These are phyloP conservation scores for Coranthus polyacanthus DNA, from an alignment of 2,797 vertebrate genomes.

Conservation along the genomic window DNA sequence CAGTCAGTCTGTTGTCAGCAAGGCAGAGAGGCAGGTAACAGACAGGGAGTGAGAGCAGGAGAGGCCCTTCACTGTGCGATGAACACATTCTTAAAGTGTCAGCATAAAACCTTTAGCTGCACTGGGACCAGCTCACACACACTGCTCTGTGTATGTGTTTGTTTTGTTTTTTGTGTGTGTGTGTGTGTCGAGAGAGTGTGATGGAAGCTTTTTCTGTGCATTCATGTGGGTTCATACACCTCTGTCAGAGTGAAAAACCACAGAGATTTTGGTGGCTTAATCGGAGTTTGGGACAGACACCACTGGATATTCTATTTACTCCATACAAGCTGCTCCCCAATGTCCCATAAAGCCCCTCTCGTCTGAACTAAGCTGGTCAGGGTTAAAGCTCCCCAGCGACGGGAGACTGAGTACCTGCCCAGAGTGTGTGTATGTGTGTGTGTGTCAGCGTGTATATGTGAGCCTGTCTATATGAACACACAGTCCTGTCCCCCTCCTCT, in stretches of 20 bases:
- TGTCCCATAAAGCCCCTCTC: conserved; percentile 74
- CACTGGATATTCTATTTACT: conserved; percentile 79
- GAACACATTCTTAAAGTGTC: conserved; percentile 71
- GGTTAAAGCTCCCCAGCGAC: conserved; percentile 79
- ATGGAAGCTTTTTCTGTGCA: not conserved
- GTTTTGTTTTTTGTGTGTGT: conserved; percentile 1
- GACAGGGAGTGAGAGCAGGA: conserved; percentile 22
- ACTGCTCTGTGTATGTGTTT: conserved; percentile 34
- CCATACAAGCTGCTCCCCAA: conserved; percentile 66
- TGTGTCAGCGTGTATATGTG: conserved; percentile 60
- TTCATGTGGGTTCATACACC: conserved; percentile 28
- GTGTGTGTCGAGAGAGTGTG: conserved; percentile 14
- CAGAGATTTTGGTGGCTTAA: conserved; percentile 71
- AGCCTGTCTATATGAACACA: conserved; percentile 35
- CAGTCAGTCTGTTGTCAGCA: conserved; percentile 42
- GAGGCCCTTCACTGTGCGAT: conserved; percentile 66
- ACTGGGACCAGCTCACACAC: conserved; percentile 59
- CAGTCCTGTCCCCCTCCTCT: conserved; percentile 18
- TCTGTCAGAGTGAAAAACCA: conserved; percentile 54
- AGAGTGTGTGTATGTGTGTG: conserved; percentile 42
- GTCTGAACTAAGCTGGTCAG: conserved; percentile 75
- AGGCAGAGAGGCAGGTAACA: conserved; percentile 53
- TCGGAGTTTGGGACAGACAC: conserved; percentile 69
- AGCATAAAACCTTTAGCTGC: conserved; percentile 70
- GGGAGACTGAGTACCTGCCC: conserved; percentile 71